These are phyloP conservation scores for Acanthopleura granulata DNA, from an alignment of 2,888 invertebrate species.

Conservation along the genomic window DNA sequence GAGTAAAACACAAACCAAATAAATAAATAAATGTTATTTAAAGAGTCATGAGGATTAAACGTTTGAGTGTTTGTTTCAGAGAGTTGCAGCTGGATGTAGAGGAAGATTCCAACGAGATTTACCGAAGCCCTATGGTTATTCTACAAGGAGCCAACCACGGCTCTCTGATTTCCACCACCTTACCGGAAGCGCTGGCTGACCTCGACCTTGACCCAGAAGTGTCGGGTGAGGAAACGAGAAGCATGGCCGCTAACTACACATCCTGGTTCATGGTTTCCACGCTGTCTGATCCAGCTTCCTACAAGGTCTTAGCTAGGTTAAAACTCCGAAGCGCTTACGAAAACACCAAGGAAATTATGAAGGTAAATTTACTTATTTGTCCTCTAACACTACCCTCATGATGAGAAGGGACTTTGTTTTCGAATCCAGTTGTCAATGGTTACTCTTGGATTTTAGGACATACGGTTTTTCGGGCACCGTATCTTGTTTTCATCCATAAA, in stretches of 20 bases:
- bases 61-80: conserved; percentile 25
- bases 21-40: no score
- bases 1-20: no score
- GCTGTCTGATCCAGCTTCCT: not conserved
- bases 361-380: not conserved
- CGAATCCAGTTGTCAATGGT: not conserved
- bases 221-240: conserved; percentile 22
- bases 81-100: conserved; percentile 28
- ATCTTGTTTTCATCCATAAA: no score
- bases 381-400: not conserved
- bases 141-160: conserved; percentile 45
- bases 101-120: conserved; percentile 28
- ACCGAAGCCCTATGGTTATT: conserved; percentile 44
- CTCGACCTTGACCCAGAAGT: conserved; percentile 43
- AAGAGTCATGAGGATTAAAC: no score
- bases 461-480: no score
- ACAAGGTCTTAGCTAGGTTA: not conserved
- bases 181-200: not conserved
- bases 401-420: not conserved
- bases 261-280: conserved; percentile 13
- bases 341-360: conserved; percentile 15
- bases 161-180: not conserved
- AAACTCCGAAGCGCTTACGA: conserved; percentile 16
- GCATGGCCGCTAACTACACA: conserved; percentile 14
- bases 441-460: no score